Evolutionary conservation across 2,888 invertebrate species (phyloP).

Genomic region (Epirrhoe alternata): DNA sequence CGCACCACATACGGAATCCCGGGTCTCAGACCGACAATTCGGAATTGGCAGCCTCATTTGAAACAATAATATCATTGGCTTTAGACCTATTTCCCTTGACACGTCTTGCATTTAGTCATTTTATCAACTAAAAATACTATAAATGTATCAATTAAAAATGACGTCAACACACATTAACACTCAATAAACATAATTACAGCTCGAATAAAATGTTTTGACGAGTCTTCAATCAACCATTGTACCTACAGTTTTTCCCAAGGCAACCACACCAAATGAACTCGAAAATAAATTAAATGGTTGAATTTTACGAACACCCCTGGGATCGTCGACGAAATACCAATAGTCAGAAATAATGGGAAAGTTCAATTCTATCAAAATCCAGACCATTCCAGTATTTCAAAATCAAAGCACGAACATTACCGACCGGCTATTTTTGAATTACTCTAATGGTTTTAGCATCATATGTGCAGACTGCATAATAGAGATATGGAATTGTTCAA

Average conservation of each 20-base stretch:
- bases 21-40: background rate
- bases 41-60: background rate
- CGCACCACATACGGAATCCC: background rate
- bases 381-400: slow-evolving; percentile 21
- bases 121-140: background rate
- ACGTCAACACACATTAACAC: slow-evolving; percentile 14
- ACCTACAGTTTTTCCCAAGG: slow-evolving; percentile 32
- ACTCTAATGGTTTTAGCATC: background rate
- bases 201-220: slow-evolving; percentile 2
- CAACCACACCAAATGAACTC: slow-evolving; percentile 36
- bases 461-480: background rate
- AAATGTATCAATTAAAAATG: background rate
- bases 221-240: slow-evolving; percentile 19
- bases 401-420: background rate
- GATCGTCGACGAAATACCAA: slow-evolving; percentile 33
- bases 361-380: slow-evolving; percentile 32
- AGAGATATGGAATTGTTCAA: background rate
- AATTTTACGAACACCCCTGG: slow-evolving; percentile 31
- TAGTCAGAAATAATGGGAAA: slow-evolving; percentile 36
- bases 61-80: background rate
- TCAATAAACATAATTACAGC: slow-evolving; percentile 7
- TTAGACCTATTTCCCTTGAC: no score
- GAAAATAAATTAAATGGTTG: slow-evolving; percentile 35
- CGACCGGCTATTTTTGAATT: slow-evolving; percentile 3
- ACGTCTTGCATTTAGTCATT: no score